These are phyloP conservation scores for Sinhomidia bicolor DNA, from an alignment of 2,888 invertebrate species.

Conservation along the genomic window DNA sequence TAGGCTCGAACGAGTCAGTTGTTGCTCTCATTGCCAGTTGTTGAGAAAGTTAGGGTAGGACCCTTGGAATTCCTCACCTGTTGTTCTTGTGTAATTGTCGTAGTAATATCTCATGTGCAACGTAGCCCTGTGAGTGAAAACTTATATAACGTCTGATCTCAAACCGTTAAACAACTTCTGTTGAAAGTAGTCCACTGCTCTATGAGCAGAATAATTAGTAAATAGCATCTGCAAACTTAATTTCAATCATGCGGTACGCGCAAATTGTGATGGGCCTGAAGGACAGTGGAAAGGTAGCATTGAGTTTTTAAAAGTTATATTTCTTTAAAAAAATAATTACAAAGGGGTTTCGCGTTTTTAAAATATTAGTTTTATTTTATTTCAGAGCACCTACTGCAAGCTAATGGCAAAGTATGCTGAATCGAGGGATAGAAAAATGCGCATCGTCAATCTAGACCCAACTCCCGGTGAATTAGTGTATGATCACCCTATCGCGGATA, in stretches of 20 bases:
- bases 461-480: slow-evolving; percentile 98
- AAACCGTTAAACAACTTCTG: too few species aligned
- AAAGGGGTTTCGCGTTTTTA: neutral
- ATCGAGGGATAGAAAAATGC: slow-evolving; percentile 88
- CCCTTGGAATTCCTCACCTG: too few species aligned
- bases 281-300: slow-evolving; percentile 95
- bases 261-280: slow-evolving; percentile 98
- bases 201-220: neutral
- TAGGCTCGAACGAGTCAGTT: neutral
- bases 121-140: neutral
- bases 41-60: too few species aligned
- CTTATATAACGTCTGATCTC: neutral
- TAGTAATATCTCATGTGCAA: neutral
- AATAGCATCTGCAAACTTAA: neutral
- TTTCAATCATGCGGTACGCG: slow-evolving; percentile 90
- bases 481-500: slow-evolving; percentile 89
- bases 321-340: neutral
- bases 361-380: neutral
- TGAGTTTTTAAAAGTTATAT: neutral
- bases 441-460: slow-evolving; percentile 97
- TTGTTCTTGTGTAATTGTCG: too few species aligned
- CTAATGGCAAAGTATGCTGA: slow-evolving; percentile 93
- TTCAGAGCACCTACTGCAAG: slow-evolving; percentile 97
- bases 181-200: neutral
- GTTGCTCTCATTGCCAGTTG: neutral